Conservation (phyloP, 37 sponge, comb jelly and placozoan species). For the Tethya wilhelma region DNA sequence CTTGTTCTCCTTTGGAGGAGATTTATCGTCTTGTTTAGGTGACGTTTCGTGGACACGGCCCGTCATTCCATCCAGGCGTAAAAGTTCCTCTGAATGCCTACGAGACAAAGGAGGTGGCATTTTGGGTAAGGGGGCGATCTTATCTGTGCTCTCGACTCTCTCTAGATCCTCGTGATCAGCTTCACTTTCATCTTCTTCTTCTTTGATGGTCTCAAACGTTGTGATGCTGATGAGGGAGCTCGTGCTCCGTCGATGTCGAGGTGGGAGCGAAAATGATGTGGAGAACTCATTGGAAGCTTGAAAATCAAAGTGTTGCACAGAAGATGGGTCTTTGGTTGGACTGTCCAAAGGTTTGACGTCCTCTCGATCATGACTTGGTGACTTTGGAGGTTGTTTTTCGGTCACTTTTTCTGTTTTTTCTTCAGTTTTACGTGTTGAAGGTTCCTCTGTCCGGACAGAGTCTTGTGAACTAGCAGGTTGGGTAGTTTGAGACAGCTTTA, state of each 20-base stretch:
- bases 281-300: too few species aligned
- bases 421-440: too few species aligned
- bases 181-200: slow-evolving; percentile 3
- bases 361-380: background rate
- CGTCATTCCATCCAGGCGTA: slow-evolving; percentile 28
- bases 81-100: slow-evolving; percentile 13
- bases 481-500: background rate
- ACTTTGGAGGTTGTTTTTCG: background rate
- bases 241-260: too few species aligned
- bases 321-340: too few species aligned
- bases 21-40: too few species aligned
- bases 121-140: slow-evolving; percentile 11
- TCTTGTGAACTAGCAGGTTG: background rate
- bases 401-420: background rate
- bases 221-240: background rate
- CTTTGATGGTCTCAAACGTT: slow-evolving; percentile 20
- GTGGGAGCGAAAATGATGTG: too few species aligned
- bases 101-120: background rate
- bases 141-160: slow-evolving; percentile 13
- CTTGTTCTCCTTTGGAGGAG: too few species aligned
- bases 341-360: too few species aligned
- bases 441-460: slow-evolving; percentile 2
- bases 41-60: too few species aligned
- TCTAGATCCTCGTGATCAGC: background rate
- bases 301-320: too few species aligned